These are phyloP conservation scores for Drosophila equinoxialis DNA, from an alignment of 1,140 invertebrate species.

Conservation along the genomic window DNA sequence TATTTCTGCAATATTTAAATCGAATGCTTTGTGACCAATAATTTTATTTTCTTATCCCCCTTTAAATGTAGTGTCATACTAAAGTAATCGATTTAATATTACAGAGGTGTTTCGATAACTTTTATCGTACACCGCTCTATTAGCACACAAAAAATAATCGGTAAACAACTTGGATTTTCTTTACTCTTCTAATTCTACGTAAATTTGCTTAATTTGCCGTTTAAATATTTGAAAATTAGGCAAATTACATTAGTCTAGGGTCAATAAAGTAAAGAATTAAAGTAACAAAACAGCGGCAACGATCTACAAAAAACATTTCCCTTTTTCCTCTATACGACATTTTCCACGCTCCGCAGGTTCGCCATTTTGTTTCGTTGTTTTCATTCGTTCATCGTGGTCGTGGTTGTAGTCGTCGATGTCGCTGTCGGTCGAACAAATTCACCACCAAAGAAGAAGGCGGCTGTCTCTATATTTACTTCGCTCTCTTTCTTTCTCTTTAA, in stretches of 20 bases:
- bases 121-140: slow-evolving; percentile 8
- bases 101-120: not conserved
- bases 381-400: slow-evolving; percentile 13
- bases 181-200: slow-evolving; percentile 7
- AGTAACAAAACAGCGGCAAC: slow-evolving; percentile 2
- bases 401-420: slow-evolving; percentile 4
- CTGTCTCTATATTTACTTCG: slow-evolving; percentile 11
- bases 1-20: not conserved
- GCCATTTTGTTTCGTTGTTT: slow-evolving; percentile 42
- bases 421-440: slow-evolving; percentile 10
- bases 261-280: not conserved
- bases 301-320: slow-evolving; percentile 1
- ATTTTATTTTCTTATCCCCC: not conserved
- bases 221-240: not conserved
- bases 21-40: not conserved
- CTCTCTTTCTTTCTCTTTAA: slow-evolving; percentile 14
- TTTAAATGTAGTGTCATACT: not conserved
- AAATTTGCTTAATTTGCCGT: not conserved
- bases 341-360: slow-evolving; percentile 15
- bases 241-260: not conserved
- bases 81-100: not conserved
- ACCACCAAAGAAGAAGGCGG: slow-evolving; percentile 15
- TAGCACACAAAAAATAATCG: slow-evolving; percentile 14
- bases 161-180: slow-evolving; percentile 11
- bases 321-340: slow-evolving; percentile 12